phyloP scores from a whole-genome alignment of 2,797 vertebrate genomes.

The Pipistrellus nathusii region DNA sequence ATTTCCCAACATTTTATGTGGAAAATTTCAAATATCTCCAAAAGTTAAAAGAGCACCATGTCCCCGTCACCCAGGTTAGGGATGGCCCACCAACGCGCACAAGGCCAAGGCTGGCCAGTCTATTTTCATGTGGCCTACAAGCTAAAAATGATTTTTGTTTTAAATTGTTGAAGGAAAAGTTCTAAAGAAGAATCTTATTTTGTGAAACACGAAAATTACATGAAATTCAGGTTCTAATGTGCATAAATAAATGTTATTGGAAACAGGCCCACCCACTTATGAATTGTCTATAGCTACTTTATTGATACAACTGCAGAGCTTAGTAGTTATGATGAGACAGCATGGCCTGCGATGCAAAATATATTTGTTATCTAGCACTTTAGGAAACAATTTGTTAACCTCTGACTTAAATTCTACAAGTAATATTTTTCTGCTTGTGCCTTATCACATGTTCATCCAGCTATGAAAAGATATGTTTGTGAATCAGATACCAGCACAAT shows the following conservation, averaged over 20 bases:
- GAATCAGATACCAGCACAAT: background rate
- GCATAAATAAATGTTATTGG: background rate
- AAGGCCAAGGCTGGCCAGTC: too few species aligned
- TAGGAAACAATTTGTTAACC: background rate
- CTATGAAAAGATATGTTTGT: background rate
- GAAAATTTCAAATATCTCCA: background rate
- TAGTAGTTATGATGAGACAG: rapidly evolving
- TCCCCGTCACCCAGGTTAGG: background rate
- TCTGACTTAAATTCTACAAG: background rate
- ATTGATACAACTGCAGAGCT: background rate
- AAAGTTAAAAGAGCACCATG: background rate
- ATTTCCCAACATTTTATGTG: background rate
- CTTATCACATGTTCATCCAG: background rate
- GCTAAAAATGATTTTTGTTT: background rate
- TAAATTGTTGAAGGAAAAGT: background rate
- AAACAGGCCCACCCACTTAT: background rate
- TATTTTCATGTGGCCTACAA: background rate
- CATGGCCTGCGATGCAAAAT: background rate
- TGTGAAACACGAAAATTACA: background rate
- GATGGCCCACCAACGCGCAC: background rate
- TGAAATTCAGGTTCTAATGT: background rate
- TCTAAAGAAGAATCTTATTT: background rate
- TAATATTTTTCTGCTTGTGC: background rate
- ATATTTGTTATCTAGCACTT: background rate
- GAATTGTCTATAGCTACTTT: background rate